Percentiles rank a stretch among this genome's conserved stretches.
phyloP scores from a whole-genome alignment of 1,140 invertebrate genomes.

The Diabrotica virgifera region DNA sequence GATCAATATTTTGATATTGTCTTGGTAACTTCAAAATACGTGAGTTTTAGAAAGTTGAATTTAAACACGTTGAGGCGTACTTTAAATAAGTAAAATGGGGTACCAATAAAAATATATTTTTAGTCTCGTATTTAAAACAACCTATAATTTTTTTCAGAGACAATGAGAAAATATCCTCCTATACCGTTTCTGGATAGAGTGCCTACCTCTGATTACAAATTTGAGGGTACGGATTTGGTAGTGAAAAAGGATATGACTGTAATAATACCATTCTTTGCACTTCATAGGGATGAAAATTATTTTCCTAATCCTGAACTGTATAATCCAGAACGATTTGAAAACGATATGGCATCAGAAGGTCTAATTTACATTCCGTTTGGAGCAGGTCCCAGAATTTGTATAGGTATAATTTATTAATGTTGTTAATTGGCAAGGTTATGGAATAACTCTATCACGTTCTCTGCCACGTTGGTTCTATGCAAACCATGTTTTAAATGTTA shows the following conservation, averaged over 20 bases:
- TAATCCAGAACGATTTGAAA: constrained; percentile 48
- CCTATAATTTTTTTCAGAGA: too few species aligned
- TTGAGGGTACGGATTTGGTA: constrained; percentile 48
- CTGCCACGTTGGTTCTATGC: too few species aligned
- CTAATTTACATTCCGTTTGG: constrained; percentile 11
- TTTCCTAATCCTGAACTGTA: constrained; percentile 50
- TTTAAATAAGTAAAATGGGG: too few species aligned
- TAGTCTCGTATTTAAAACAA: too few species aligned
- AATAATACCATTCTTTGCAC: constrained; percentile 47
- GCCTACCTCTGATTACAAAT: constrained; percentile 48
- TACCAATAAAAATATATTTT: too few species aligned
- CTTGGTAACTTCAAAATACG: too few species aligned
- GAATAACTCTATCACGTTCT: too few species aligned
- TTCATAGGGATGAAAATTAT: constrained; percentile 44
- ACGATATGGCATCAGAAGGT: constrained; percentile 37
- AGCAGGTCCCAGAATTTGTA: background rate
- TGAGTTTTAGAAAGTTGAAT: too few species aligned
- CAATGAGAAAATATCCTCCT: constrained; percentile 52
- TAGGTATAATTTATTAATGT: background rate
- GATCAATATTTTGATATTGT: too few species aligned
- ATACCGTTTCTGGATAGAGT: constrained; percentile 47
- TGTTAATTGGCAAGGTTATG: too few species aligned
- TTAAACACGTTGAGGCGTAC: too few species aligned
- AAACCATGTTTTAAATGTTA: too few species aligned
- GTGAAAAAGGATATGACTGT: constrained; percentile 47